A percentile compares a stretch with the other conserved stretches of the same genome.
Evolutionary conservation across 2,888 invertebrate species (phyloP).

Genomic region (Cerastis rubricosa): DNA sequence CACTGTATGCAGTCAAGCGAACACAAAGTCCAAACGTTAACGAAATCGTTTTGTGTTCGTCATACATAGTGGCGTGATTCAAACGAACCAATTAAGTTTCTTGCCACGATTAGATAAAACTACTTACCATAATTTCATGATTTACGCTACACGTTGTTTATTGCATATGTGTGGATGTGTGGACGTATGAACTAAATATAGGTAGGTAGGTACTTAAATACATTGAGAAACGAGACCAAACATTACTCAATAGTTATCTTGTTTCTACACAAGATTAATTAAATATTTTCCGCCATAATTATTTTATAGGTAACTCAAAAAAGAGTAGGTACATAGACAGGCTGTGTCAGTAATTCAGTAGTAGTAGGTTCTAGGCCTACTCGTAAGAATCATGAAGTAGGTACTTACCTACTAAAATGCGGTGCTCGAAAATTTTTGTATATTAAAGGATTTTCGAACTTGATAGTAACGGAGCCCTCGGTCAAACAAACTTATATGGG

Average conservation of each 20-base stretch:
- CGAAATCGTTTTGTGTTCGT: constrained; percentile 79
- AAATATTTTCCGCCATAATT: constrained; percentile 8
- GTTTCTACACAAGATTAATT: constrained; percentile 9
- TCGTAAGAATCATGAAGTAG: background rate
- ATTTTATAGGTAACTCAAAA: background rate
- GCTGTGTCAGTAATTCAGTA: background rate
- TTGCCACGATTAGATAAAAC: constrained; percentile 83
- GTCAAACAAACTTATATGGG: background rate
- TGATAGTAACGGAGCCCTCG: too few species aligned
- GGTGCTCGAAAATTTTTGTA: background rate
- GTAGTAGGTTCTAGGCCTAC: background rate
- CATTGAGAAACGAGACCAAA: constrained; percentile 27
- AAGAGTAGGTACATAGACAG: background rate
- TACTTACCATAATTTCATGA: constrained; percentile 63
- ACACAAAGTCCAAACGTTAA: constrained; percentile 79
- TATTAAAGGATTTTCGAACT: background rate
- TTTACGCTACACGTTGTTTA: constrained; percentile 60
- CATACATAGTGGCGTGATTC: constrained; percentile 86
- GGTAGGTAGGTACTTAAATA: background rate
- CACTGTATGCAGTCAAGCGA: constrained; percentile 56
- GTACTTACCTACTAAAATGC: background rate
- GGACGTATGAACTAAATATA: constrained; percentile 13
- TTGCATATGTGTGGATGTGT: constrained; percentile 13
- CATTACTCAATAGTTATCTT: constrained; percentile 23
- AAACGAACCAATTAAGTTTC: constrained; percentile 82